Percentiles rank a stretch among this genome's conserved stretches.
Conservation (phyloP, 2,888 invertebrate species). For the Lithophane semibrunnea region DNA sequence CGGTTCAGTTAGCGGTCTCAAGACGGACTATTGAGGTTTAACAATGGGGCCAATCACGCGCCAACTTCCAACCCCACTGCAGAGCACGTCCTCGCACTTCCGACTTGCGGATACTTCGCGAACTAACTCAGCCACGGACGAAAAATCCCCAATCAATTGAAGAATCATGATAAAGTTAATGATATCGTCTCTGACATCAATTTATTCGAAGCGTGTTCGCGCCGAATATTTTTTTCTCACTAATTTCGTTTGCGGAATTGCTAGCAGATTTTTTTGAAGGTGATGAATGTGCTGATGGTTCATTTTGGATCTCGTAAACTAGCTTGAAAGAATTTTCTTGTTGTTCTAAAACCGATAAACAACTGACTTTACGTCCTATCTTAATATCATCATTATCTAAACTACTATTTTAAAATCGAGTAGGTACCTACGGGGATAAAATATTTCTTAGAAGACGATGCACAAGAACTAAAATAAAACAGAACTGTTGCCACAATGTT, state of each 20-base stretch:
- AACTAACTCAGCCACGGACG: constrained; percentile 69
- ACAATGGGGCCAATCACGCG: constrained; percentile 89
- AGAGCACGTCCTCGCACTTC: constrained; percentile 84
- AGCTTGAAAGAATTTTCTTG: neutral
- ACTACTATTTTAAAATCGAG: neutral
- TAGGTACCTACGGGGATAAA: neutral
- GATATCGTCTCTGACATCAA: constrained; percentile 71
- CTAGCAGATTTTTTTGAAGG: neutral
- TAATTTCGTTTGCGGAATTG: constrained; percentile 48
- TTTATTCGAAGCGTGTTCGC: constrained; percentile 68
- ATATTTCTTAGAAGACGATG: neutral
- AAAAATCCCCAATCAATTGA: constrained; percentile 76
- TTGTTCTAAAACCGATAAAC: neutral
- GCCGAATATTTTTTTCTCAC: constrained; percentile 45
- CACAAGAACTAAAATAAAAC: constrained; percentile 8
- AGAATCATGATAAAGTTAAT: constrained; percentile 75
- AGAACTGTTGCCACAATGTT: constrained; percentile 5
- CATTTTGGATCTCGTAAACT: neutral
- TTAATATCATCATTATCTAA: neutral
- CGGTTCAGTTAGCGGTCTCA: constrained; percentile 80
- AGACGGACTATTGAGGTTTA: constrained; percentile 83
- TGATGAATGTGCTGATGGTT: neutral
- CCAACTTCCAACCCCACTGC: constrained; percentile 82
- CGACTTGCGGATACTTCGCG: constrained; percentile 78
- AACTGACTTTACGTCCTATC: neutral